A percentile compares a stretch with the other conserved stretches of the same genome.
Evolutionary conservation across 2,888 invertebrate species (phyloP).

Genomic region (Mythimna loreyi): DNA sequence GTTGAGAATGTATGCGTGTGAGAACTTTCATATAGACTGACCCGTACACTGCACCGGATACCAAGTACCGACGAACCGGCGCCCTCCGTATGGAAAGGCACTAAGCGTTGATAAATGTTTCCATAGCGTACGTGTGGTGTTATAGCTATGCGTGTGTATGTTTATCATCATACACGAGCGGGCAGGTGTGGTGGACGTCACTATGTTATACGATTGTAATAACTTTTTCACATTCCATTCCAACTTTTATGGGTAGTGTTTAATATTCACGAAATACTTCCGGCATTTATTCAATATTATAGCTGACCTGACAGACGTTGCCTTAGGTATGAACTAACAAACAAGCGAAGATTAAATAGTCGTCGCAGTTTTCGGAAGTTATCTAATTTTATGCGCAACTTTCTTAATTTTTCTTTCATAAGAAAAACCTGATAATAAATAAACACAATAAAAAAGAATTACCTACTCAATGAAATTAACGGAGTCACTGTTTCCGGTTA

Average conservation of each 20-base stretch:
- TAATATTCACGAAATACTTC: slow-evolving; percentile 22
- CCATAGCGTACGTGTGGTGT: background rate
- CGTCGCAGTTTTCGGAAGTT: no score
- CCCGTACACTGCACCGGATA: slow-evolving; percentile 13
- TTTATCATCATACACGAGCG: slow-evolving; percentile 13
- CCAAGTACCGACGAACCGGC: background rate
- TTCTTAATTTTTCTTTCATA: no score
- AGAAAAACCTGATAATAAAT: no score
- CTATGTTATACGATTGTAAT: slow-evolving; percentile 2
- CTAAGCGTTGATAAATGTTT: slow-evolving; percentile 15
- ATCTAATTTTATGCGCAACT: no score
- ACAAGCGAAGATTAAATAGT: no score
- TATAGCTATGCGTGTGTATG: background rate
- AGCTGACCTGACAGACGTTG: no score
- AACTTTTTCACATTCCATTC: slow-evolving; percentile 9
- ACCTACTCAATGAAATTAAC: no score
- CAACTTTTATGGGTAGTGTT: background rate
- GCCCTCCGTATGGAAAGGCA: slow-evolving; percentile 13
- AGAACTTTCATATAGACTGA: slow-evolving; percentile 19
- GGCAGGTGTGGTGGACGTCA: slow-evolving; percentile 1
- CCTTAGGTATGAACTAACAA: no score
- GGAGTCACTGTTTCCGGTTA: no score
- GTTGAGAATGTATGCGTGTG: slow-evolving; percentile 9
- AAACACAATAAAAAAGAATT: no score
- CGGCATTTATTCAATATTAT: background rate